phyloP scores from a whole-genome alignment of 2,888 invertebrate species.

The Linnaemya tessellans region DNA sequence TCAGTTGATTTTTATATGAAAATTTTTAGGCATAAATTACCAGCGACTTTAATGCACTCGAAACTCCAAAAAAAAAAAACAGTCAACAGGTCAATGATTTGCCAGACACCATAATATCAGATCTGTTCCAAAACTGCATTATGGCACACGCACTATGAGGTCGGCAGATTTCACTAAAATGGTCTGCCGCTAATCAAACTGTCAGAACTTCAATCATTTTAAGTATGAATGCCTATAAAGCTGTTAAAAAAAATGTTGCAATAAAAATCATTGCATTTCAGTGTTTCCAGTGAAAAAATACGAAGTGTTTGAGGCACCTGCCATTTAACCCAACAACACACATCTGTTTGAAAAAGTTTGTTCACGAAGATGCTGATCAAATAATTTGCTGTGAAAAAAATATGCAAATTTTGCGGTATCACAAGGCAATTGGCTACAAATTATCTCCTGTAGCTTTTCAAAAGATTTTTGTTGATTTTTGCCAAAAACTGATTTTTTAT shows the following conservation, averaged over 20 bases:
- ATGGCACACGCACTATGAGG: slow-evolving; percentile 64
- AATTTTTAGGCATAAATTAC: slow-evolving; percentile 11
- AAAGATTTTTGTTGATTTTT: slow-evolving; percentile 25
- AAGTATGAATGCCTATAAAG: slow-evolving; percentile 36
- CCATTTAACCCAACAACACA: slow-evolving; percentile 53
- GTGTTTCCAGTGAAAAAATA: not conserved
- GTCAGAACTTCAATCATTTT: slow-evolving; percentile 71
- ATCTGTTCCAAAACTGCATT: slow-evolving; percentile 35
- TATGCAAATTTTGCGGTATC: slow-evolving; percentile 68
- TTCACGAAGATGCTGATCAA: slow-evolving; percentile 35
- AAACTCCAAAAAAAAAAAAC: not conserved
- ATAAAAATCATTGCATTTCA: not conserved
- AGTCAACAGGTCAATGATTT: slow-evolving; percentile 55
- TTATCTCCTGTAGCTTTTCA: slow-evolving; percentile 37
- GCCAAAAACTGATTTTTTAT: not conserved
- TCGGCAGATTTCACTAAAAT: slow-evolving; percentile 51
- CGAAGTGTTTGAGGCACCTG: slow-evolving; percentile 64
- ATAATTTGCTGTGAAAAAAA: slow-evolving; percentile 42
- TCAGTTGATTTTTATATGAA: not conserved
- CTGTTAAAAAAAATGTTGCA: slow-evolving; percentile 18
- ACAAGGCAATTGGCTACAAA: slow-evolving; percentile 34
- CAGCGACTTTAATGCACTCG: slow-evolving; percentile 2
- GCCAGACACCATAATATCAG: slow-evolving; percentile 20
- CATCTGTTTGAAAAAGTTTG: slow-evolving; percentile 62
- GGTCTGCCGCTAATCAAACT: slow-evolving; percentile 68